Evolutionary conservation across 1,140 invertebrate species (phyloP).

Genomic region (Pseudomyrmex dendroicus): DNA sequence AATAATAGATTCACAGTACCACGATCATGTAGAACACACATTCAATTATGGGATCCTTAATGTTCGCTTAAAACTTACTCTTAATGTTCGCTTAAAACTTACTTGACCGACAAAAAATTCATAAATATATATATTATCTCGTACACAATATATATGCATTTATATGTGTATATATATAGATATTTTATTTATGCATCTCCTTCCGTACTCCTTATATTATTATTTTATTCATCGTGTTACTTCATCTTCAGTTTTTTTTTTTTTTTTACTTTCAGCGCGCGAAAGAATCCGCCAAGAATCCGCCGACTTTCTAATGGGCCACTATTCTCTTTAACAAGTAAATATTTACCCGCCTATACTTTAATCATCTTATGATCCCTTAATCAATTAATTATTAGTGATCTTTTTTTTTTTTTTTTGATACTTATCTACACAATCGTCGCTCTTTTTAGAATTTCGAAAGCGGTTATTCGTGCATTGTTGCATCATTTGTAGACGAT

Average conservation of each 20-base stretch:
- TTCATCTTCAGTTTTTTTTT: slow-evolving; percentile 44
- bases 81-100: slow-evolving; percentile 36
- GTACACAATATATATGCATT: slow-evolving; percentile 49
- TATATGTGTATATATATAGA: too few species aligned
- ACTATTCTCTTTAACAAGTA: slow-evolving; percentile 67
- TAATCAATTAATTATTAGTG: slow-evolving; percentile 72
- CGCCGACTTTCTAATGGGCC: slow-evolving; percentile 47
- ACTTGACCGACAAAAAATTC: slow-evolving; percentile 17
- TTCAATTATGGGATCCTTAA: neutral
- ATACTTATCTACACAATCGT: too few species aligned
- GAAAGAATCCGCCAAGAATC: slow-evolving; percentile 50
- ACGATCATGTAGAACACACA: slow-evolving; percentile 35
- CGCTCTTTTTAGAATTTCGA: slow-evolving; percentile 63
- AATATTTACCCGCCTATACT: slow-evolving; percentile 43
- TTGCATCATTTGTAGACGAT: slow-evolving; percentile 65
- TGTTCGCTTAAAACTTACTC: slow-evolving; percentile 32
- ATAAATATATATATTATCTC: slow-evolving; percentile 68
- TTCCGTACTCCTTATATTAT: too few species aligned
- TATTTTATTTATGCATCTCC: too few species aligned
- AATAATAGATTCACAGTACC: slow-evolving; percentile 21
- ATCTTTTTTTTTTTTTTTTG: too few species aligned
- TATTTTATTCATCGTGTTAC: too few species aligned
- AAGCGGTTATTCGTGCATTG: slow-evolving; percentile 51
- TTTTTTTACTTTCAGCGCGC: slow-evolving; percentile 76
- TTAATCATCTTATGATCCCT: slow-evolving; percentile 41